Evolutionary conservation across 2,888 invertebrate species (phyloP).

Genomic region (Latheticus oryzae): DNA sequence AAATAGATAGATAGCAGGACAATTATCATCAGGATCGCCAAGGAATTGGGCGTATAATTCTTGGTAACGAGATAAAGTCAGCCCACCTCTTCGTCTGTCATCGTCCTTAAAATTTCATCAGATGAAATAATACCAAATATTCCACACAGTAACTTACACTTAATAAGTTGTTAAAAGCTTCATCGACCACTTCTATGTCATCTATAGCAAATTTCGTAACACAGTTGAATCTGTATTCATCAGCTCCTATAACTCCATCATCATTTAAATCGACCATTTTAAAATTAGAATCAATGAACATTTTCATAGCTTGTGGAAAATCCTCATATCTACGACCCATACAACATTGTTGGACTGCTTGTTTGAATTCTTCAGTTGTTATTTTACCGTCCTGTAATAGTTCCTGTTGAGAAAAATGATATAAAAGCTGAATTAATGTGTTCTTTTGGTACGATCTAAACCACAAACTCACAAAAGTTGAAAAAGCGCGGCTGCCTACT

Average conservation of each 20-base stretch:
- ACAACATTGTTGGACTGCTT: conserved; percentile 83
- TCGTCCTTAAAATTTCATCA: conserved; percentile 75
- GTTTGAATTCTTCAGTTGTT: conserved; percentile 84
- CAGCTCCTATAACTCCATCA: conserved; percentile 82
- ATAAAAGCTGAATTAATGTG: too few relatives aligned
- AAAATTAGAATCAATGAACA: conserved; percentile 87
- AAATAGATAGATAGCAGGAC: conserved; percentile 81
- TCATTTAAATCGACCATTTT: conserved; percentile 83
- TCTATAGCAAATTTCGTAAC: conserved; percentile 84
- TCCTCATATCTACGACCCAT: conserved; percentile 81
- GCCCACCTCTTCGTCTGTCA: conserved; percentile 81
- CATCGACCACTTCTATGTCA: conserved; percentile 79
- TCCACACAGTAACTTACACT: conserved; percentile 70
- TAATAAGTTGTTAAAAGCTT: conserved; percentile 80
- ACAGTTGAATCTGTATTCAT: conserved; percentile 87
- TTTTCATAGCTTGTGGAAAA: conserved; percentile 87
- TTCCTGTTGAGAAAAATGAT: too few relatives aligned
- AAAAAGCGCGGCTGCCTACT: too few relatives aligned
- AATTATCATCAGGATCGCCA: conserved; percentile 79
- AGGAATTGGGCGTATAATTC: conserved; percentile 86
- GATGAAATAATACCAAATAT: not conserved
- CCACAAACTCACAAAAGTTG: conserved; percentile 15
- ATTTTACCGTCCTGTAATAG: conserved; percentile 81
- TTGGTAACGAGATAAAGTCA: conserved; percentile 82
- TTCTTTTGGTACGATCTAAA: too few relatives aligned